Conservation (phyloP, 2,113 vertebrate genomes). For the Siniperca knerii region DNA sequence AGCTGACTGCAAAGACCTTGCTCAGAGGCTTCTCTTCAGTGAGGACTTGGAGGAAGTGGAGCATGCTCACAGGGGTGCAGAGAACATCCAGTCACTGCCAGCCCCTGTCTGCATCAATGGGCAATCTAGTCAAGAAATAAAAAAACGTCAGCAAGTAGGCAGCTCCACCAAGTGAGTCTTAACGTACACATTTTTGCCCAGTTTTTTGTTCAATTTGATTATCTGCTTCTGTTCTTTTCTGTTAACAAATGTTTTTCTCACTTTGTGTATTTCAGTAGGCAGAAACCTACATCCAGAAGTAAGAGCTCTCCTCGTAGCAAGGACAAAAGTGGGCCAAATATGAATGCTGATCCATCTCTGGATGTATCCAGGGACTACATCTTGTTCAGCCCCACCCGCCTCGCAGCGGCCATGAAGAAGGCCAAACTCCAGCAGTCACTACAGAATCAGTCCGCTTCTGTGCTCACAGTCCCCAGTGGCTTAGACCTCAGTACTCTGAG, state of each 20-base stretch:
- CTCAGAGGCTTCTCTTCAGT: constrained; percentile 81
- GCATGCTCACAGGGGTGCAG: constrained; percentile 5
- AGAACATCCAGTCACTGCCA: constrained; percentile 5
- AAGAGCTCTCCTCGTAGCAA: constrained; percentile 15
- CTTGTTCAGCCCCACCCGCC: constrained; percentile 83
- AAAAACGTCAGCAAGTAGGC: constrained; percentile 14
- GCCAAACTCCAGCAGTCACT: constrained; percentile 58
- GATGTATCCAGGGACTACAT: constrained; percentile 79
- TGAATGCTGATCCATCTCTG: constrained; percentile 5
- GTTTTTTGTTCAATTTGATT: not conserved
- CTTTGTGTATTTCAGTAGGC: constrained; percentile 29
- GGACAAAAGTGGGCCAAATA: constrained; percentile 16
- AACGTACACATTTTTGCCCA: not conserved
- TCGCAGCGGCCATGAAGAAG: constrained; percentile 74
- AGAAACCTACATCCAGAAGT: constrained; percentile 35
- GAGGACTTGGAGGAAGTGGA: constrained; percentile 68
- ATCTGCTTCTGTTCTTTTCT: not conserved
- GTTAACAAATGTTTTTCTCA: not conserved
- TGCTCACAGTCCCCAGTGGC: constrained; percentile 89
- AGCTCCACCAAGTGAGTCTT: constrained; percentile 54
- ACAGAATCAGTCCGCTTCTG: constrained; percentile 71
- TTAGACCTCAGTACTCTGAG: constrained; percentile 80
- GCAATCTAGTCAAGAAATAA: constrained; percentile 30
- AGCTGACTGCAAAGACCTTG: constrained; percentile 76
- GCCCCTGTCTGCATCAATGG: not conserved